Conservation (phyloP, 2,797 vertebrate species). For the Enteromius radiatus region DNA sequence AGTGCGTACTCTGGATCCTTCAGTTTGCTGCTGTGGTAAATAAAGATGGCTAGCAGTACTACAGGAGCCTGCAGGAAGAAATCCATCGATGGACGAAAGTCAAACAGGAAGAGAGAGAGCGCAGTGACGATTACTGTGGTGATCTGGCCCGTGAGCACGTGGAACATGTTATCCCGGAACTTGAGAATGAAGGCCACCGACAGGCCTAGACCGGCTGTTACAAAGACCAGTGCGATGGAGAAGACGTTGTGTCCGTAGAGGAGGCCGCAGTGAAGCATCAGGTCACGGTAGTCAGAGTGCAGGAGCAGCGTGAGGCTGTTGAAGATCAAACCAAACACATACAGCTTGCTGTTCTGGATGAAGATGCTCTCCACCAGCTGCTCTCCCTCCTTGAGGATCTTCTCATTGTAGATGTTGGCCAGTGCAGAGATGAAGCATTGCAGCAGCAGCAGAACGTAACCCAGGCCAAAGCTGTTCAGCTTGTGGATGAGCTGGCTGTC, state of each 20-base stretch:
- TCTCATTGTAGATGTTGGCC: slow-evolving; percentile 99
- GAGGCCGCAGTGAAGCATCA: slow-evolving; percentile 87
- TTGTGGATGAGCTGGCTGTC: slow-evolving; percentile 73
- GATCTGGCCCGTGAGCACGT: slow-evolving; percentile 93
- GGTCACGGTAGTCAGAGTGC: slow-evolving; percentile 78
- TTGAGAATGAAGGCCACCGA: slow-evolving; percentile 98
- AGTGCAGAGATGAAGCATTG: slow-evolving; percentile 95
- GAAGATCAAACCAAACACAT: slow-evolving; percentile 90
- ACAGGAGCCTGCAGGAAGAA: slow-evolving; percentile 95
- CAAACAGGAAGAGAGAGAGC: slow-evolving; percentile 89
- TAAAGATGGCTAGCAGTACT: slow-evolving; percentile 93
- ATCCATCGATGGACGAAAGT: slow-evolving; percentile 90
- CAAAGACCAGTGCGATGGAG: slow-evolving; percentile 88
- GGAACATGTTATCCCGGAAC: slow-evolving; percentile 99
- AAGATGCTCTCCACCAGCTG: slow-evolving; percentile 93
- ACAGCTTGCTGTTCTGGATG: slow-evolving; percentile 95
- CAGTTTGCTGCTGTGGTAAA: slow-evolving; percentile 87
- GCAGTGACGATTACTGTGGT: slow-evolving; percentile 91
- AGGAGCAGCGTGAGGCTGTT: slow-evolving; percentile 87
- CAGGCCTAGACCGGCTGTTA: slow-evolving; percentile 90
- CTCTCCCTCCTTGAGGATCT: slow-evolving; percentile 94
- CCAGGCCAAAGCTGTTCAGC: slow-evolving; percentile 84
- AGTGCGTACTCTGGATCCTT: slow-evolving; percentile 75
- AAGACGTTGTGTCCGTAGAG: slow-evolving; percentile 94
- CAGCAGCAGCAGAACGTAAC: slow-evolving; percentile 88